phyloP scores from a whole-genome alignment of 1,140 invertebrate genomes.

The Pomacea maculata region DNA sequence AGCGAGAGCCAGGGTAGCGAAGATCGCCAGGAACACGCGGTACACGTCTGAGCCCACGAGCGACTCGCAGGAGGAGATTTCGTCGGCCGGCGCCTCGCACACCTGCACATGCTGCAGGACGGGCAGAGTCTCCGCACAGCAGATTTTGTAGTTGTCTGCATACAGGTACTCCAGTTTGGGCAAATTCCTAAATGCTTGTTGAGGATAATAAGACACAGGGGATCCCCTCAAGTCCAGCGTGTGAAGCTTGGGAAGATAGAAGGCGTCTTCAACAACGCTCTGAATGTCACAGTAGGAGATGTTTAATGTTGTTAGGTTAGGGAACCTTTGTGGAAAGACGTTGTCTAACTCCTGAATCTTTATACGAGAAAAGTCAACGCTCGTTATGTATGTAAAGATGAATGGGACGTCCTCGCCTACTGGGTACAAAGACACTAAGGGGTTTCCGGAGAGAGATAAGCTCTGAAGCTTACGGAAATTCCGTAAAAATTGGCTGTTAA shows the following conservation, averaged over 20 bases:
- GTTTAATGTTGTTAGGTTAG: slow-evolving; percentile 14
- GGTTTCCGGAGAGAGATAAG: slow-evolving; percentile 2
- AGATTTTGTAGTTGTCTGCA: slow-evolving; percentile 34
- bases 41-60: slow-evolving; percentile 30
- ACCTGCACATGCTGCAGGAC: slow-evolving; percentile 1
- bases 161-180: slow-evolving; percentile 8
- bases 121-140: slow-evolving; percentile 26
- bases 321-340: neutral
- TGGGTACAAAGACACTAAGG: neutral
- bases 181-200: slow-evolving; percentile 12
- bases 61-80: slow-evolving; percentile 43
- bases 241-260: neutral
- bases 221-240: slow-evolving; percentile 17
- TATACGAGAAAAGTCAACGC: neutral
- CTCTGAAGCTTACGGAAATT: neutral
- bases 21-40: slow-evolving; percentile 33
- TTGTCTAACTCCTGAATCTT: neutral
- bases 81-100: slow-evolving; percentile 34
- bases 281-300: neutral
- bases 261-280: neutral
- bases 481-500: neutral
- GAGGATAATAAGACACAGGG: slow-evolving; percentile 7
- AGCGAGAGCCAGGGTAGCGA: slow-evolving; percentile 30
- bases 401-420: neutral
- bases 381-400: neutral